These are phyloP conservation scores for Odiellus spinosus DNA, from an alignment of 2,888 invertebrate genomes.

Conservation along the genomic window DNA sequence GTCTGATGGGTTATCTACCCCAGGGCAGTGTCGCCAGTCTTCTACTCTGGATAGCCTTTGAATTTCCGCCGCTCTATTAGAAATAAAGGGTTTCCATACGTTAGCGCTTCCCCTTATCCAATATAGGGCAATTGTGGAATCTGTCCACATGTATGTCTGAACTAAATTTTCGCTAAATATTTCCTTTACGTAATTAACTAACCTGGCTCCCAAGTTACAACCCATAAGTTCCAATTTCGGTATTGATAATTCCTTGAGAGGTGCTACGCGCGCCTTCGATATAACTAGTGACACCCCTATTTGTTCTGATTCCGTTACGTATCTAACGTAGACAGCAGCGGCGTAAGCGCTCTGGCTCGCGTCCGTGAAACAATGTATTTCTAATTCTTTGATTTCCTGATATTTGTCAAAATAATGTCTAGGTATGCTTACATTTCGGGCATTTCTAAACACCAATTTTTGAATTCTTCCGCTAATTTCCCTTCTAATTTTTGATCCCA, in stretches of 20 bases:
- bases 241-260: slow-evolving; percentile 18
- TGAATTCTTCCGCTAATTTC: too few relatives aligned
- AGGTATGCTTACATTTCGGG: too few relatives aligned
- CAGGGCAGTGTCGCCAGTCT: slow-evolving; percentile 20
- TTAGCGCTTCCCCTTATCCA: slow-evolving; percentile 16
- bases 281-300: slow-evolving; percentile 10
- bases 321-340: slow-evolving; percentile 15
- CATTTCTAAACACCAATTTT: too few relatives aligned
- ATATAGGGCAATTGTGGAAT: slow-evolving; percentile 16
- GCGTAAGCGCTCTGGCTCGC: slow-evolving; percentile 20
- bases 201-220: slow-evolving; percentile 6
- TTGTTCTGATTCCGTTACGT: neutral
- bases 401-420: too few relatives aligned
- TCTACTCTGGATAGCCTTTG: slow-evolving; percentile 5
- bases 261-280: slow-evolving; percentile 15
- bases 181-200: slow-evolving; percentile 1
- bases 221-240: slow-evolving; percentile 19
- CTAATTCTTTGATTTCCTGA: too few relatives aligned
- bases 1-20: slow-evolving; percentile 23
- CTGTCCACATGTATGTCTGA: slow-evolving; percentile 14
- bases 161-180: neutral
- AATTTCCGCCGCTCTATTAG: slow-evolving; percentile 21
- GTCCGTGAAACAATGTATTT: slow-evolving; percentile 19
- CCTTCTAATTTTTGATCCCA: too few relatives aligned
- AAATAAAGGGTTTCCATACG: slow-evolving; percentile 19